A percentile compares a stretch with the other conserved stretches of the same genome.
Evolutionary conservation across 2,113 vertebrate species (phyloP).

Genomic region (Pluvialis apricaria): DNA sequence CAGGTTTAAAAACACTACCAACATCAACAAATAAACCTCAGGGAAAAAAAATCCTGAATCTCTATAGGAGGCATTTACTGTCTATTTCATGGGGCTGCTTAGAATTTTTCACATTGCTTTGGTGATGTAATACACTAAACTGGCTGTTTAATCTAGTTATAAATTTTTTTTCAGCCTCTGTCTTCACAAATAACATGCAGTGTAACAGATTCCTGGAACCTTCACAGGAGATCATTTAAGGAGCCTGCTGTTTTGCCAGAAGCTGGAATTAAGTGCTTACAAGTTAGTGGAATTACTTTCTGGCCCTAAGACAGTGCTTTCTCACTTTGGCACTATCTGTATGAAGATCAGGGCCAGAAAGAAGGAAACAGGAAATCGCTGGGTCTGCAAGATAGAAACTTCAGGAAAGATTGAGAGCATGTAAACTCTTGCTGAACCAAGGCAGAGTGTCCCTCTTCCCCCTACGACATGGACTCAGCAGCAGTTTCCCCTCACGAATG

Average conservation of each 20-base stretch:
- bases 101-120: background rate
- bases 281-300: background rate
- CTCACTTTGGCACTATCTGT: conserved; percentile 12
- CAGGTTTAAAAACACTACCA: background rate
- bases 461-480: accelerated
- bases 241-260: background rate
- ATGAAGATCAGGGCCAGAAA: conserved; percentile 29
- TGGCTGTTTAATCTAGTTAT: background rate
- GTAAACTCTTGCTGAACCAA: conserved; percentile 60
- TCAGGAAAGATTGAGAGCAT: conserved; percentile 37
- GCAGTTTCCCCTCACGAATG: background rate
- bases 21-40: background rate
- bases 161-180: background rate
- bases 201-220: background rate
- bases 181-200: background rate
- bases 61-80: background rate
- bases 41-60: background rate
- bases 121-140: background rate
- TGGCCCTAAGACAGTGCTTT: background rate
- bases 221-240: background rate
- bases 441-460: background rate
- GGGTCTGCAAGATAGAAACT: conserved; percentile 45
- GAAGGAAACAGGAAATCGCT: conserved; percentile 57
- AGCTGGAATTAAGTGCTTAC: background rate
- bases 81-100: background rate